phyloP scores from a whole-genome alignment of 2,113 vertebrate species.

The Percopsis transmontana region DNA sequence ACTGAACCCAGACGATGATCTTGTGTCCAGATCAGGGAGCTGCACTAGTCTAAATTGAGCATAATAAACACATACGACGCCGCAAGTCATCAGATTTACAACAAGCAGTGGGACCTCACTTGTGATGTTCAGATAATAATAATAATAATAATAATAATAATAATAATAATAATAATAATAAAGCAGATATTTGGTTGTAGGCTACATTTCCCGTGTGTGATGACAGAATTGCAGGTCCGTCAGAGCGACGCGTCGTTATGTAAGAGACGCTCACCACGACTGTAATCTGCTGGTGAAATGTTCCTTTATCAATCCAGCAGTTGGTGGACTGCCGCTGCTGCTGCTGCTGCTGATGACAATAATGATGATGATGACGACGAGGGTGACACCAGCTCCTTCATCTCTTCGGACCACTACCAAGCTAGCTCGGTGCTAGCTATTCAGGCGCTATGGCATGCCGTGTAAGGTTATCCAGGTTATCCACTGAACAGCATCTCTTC shows the following conservation, averaged over 20 bases:
- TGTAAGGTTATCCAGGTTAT: slow-evolving; percentile 77
- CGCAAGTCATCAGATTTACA: slow-evolving; percentile 19
- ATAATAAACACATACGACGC: not conserved
- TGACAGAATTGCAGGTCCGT: slow-evolving; percentile 40
- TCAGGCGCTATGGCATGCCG: slow-evolving; percentile 74
- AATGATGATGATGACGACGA: too few relatives aligned
- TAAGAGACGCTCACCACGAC: slow-evolving; percentile 66
- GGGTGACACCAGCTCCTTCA: slow-evolving; percentile 59
- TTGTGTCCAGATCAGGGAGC: slow-evolving; percentile 9
- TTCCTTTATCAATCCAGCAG: slow-evolving; percentile 60
- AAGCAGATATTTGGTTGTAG: too few relatives aligned
- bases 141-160: too few relatives aligned
- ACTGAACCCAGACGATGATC: not conserved
- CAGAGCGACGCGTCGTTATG: slow-evolving; percentile 59
- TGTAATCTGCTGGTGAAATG: slow-evolving; percentile 63
- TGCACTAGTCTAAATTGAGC: not conserved
- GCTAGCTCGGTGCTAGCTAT: slow-evolving; percentile 72
- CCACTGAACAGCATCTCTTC: slow-evolving; percentile 58
- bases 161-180: too few relatives aligned
- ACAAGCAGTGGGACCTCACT: slow-evolving; percentile 31
- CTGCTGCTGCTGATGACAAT: slow-evolving; percentile 41
- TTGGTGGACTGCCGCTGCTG: slow-evolving; percentile 46
- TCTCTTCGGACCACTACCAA: slow-evolving; percentile 54
- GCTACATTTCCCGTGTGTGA: slow-evolving; percentile 8
- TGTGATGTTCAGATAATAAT: slow-evolving; percentile 22